phyloP scores from a whole-genome alignment of 1,140 invertebrate genomes.

The Platyura marginata region DNA sequence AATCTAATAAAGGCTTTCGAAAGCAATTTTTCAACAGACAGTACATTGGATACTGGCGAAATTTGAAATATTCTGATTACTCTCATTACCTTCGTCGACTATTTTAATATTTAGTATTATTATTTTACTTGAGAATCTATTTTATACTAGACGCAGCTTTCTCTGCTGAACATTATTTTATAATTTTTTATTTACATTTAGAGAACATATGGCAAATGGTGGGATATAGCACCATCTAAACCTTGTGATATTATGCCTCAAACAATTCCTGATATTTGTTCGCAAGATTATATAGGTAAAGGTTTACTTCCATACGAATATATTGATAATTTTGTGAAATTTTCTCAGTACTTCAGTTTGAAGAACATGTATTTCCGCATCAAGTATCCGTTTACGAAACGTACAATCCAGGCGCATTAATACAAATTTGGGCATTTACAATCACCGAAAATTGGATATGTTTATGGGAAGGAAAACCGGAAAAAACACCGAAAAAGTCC shows the following conservation, averaged over 20 bases:
- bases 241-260: conserved; percentile 51
- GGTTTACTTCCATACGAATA: conserved; percentile 2
- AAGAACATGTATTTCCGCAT: conserved; percentile 52
- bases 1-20: too few relatives aligned
- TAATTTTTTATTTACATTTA: conserved; percentile 23
- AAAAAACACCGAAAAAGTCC: conserved; percentile 33
- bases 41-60: too few relatives aligned
- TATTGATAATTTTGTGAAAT: conserved; percentile 7
- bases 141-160: too few relatives aligned
- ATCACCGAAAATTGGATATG: conserved; percentile 41
- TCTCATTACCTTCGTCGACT: too few relatives aligned
- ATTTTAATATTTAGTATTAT: too few relatives aligned
- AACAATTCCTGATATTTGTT: conserved; percentile 41
- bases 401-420: conserved; percentile 74
- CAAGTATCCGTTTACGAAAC: conserved; percentile 71
- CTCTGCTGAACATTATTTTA: background rate
- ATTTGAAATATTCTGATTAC: too few relatives aligned
- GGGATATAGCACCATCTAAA: conserved; percentile 56
- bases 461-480: conserved; percentile 55
- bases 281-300: conserved; percentile 75
- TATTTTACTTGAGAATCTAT: too few relatives aligned
- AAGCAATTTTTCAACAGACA: too few relatives aligned
- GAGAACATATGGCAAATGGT: conserved; percentile 82
- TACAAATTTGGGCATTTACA: conserved; percentile 57
- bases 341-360: conserved; percentile 49